Evolutionary conservation across 2,113 vertebrate genomes (phyloP).

Genomic region (Gallinago jamesoni): DNA sequence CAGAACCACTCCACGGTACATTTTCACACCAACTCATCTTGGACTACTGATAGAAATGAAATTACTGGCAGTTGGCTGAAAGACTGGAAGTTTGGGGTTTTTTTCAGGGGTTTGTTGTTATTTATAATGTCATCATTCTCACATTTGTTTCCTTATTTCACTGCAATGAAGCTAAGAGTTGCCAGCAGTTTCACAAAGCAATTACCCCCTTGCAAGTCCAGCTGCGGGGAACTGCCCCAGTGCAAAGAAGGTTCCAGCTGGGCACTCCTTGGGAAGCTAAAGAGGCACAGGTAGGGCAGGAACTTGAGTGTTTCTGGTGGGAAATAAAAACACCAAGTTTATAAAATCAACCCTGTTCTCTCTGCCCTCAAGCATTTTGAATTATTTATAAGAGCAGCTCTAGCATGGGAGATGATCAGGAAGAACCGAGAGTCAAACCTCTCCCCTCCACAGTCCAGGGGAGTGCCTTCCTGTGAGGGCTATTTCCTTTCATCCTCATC

Average conservation of each 20-base stretch:
- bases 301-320: background rate
- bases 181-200: background rate
- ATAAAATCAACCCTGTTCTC: background rate
- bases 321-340: background rate
- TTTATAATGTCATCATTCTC: background rate
- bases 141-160: background rate
- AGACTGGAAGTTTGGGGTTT: background rate
- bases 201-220: background rate
- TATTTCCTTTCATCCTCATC: background rate
- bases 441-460: background rate
- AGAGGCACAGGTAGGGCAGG: background rate
- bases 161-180: background rate
- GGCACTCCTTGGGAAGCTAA: background rate
- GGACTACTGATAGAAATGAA: background rate
- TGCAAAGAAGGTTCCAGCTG: background rate
- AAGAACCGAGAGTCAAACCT: background rate
- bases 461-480: background rate
- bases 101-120: background rate
- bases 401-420: background rate
- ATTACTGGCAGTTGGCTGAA: background rate
- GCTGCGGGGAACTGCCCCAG: background rate
- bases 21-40: background rate
- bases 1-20: rapidly evolving
- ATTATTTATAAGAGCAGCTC: background rate
- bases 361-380: background rate